Percentiles rank a stretch among this genome's conserved stretches.
phyloP scores from a whole-genome alignment of 1,140 invertebrate genomes.

The Drosophila bifasciata region DNA sequence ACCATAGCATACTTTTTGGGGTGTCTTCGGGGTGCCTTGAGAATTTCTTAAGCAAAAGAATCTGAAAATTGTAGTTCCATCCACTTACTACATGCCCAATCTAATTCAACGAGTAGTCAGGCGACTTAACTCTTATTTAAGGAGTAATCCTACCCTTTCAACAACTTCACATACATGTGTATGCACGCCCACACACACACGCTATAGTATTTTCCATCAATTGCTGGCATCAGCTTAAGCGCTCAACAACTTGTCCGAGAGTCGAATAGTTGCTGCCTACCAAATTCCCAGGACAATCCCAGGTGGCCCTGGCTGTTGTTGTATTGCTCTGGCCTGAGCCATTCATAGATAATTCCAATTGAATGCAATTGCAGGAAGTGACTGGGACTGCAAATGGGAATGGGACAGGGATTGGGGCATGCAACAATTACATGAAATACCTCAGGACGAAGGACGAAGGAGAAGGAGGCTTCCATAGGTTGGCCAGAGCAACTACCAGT shows the following conservation, averaged over 20 bases:
- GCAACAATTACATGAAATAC: conserved; percentile 37
- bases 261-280: background rate
- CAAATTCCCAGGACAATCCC: conserved; percentile 37
- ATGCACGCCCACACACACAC: conserved; percentile 2
- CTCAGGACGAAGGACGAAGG: background rate
- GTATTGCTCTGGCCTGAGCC: conserved; percentile 19
- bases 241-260: conserved; percentile 42
- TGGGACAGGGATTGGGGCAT: conserved; percentile 8
- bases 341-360: conserved; percentile 56
- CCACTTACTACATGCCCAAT: too few species aligned
- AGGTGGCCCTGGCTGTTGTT: conserved; percentile 2
- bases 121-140: conserved; percentile 21
- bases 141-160: conserved; percentile 3
- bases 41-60: too few species aligned
- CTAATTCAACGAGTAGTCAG: too few species aligned
- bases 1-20: too few species aligned
- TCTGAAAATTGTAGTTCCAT: too few species aligned
- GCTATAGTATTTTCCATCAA: conserved; percentile 11
- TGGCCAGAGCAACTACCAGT: conserved; percentile 4
- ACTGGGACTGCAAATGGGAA: background rate
- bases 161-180: background rate
- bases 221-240: conserved; percentile 13
- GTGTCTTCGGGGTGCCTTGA: too few species aligned
- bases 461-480: conserved; percentile 1
- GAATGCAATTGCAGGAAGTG: conserved; percentile 37